Evolutionary conservation across 2,797 vertebrate species (phyloP), one percentile per base, ranked within the genome.

Genomic region (Leuciscus waleckii): DNA sequence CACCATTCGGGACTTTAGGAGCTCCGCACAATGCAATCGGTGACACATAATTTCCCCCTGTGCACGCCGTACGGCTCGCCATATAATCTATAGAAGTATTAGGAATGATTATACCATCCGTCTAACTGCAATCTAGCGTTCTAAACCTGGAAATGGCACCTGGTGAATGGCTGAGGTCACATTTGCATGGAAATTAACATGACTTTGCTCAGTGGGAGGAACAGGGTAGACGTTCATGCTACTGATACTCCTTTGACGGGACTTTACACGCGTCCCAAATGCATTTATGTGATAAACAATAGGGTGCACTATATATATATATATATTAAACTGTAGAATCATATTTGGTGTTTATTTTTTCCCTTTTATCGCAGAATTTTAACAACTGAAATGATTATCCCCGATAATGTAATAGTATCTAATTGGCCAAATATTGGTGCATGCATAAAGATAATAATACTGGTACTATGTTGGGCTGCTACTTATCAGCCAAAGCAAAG

Each of bases 121-220:
- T 83, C 87, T 85, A 63, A 67, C 51, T 49, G 49, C 39, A 35
- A 69, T 23, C 68, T 17, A 16, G 3, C 46, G 29, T 43, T 81
- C 70, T 83, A 61, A 78, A n/a, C 73, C 81, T 85, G 67, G 61
- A 84, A 88, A 83, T 83, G 83, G 80, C 77, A 89, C 51, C 54
- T 75, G 69, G 76, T 51, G 54, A 88, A 86, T 37, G 26, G 49
- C 81, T 79, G 32, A 67, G 58, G 54, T 58, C 35, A 75, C n/a
- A 74, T n/a, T 76, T 61, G 86, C 49, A 61, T 26, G 67, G 73
- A 81, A 26, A 80, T 75, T 2, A 70, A 65, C 23, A 10, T 65
- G 68, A 51, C 41, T 74, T 61, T 65, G 61, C 54, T 79, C 43
- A 35, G 41, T 35, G 32, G 43, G 65, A 86, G 23, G 35, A 84